Evolutionary conservation across 2,888 invertebrate genomes (phyloP), one percentile per base, ranked within the genome.

Genomic region (Agrenia bidenticulata): DNA sequence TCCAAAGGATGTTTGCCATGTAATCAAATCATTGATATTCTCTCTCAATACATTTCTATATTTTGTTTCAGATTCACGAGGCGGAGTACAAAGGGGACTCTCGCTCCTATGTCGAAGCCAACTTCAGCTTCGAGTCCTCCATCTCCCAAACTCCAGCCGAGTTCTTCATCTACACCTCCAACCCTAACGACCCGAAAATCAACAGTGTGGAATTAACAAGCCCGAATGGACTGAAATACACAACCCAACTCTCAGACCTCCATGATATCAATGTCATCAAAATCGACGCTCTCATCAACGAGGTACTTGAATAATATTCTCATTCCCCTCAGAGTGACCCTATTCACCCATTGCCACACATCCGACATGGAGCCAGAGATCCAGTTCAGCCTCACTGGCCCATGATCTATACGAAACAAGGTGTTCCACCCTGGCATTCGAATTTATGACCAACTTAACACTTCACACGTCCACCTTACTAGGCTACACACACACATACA

Each of bases 251-350:
- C 41, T 72, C 73, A 24, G 75, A 75, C 61, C 64, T 75, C 42
- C 72, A 73, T 66, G 75, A 75, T 64, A 73, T 75, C 54, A 73
- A 75, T 64, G 75, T 72, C 58, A 73, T 75, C 67, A 72, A 72
- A 62, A 75, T 75, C 39, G 75, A 75, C 59, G 72, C 73, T 60
- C 50, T 70, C 56, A 72, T 75, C 63, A 72, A 75, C 66, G 73
- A 73, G 70, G 75, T 75, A 66, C 39, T n/a, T n/a, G n/a, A n/a
- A n/a, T n/a, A n/a, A n/a, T n/a, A n/a, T n/a, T n/a, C n/a, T n/a
- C n/a, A n/a, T n/a, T n/a, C n/a, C n/a, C n/a, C n/a, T n/a, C n/a
- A n/a, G n/a, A n/a, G n/a, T n/a, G n/a, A n/a, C n/a, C n/a, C n/a
- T n/a, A n/a, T n/a, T n/a, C n/a, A n/a, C n/a, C n/a, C n/a, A n/a